A percentile compares a stretch with the other conserved stretches of the same genome.
phyloP scores from a whole-genome alignment of 1,140 invertebrate genomes.

The Drosophila pruinosa region DNA sequence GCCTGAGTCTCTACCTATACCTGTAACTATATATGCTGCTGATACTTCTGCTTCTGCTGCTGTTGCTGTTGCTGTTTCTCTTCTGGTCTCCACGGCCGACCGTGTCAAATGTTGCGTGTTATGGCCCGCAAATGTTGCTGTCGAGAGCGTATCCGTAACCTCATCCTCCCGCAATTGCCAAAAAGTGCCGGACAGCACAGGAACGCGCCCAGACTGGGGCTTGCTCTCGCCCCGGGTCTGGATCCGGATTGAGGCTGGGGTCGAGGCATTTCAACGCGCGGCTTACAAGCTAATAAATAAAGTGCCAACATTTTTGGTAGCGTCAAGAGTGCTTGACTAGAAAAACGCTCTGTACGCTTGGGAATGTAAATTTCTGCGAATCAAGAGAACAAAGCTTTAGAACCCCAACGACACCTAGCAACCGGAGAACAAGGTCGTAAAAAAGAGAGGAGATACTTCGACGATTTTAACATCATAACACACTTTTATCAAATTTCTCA shows the following conservation, averaged over 20 bases:
- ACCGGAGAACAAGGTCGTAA: not conserved
- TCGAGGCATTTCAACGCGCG: constrained; percentile 63
- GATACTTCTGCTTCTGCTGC: constrained; percentile 20
- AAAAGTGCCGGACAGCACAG: constrained; percentile 22
- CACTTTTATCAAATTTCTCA: constrained; percentile 1
- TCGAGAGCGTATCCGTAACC: constrained; percentile 67
- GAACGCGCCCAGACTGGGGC: constrained; percentile 6
- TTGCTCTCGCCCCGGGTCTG: not conserved
- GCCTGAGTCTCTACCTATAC: not conserved
- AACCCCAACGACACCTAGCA: constrained; percentile 12
- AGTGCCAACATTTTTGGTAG: constrained; percentile 46
- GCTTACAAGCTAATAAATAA: constrained; percentile 77
- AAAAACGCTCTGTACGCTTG: constrained; percentile 64
- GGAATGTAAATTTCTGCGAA: constrained; percentile 54
- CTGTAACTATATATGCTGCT: constrained; percentile 14
- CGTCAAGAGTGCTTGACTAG: constrained; percentile 71
- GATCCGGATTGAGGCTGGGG: not conserved
- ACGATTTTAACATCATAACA: constrained; percentile 3
- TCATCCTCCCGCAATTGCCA: constrained; percentile 15
- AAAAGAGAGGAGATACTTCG: not conserved
- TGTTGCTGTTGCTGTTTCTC: constrained; percentile 5
- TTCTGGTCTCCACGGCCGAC: constrained; percentile 33
- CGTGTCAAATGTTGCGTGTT: constrained; percentile 79
- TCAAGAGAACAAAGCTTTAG: constrained; percentile 4
- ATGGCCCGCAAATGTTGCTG: constrained; percentile 76